These are phyloP conservation scores for Zosterops borbonicus DNA, from an alignment of 2,113 vertebrate species.

Conservation along the genomic window DNA sequence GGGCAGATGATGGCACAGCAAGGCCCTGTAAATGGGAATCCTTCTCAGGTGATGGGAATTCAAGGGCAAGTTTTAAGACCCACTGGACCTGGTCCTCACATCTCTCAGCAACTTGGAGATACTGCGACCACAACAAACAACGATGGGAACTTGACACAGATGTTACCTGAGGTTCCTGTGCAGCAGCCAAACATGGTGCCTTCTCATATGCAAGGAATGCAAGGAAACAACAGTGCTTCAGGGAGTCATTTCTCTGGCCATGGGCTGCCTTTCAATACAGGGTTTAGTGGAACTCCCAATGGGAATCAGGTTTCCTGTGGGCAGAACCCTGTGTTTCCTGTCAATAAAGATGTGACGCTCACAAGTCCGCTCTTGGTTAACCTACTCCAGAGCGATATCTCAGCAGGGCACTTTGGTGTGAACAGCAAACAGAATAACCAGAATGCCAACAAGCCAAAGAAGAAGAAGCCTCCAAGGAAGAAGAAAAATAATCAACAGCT, in stretches of 20 bases:
- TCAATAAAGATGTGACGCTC: constrained; percentile 96
- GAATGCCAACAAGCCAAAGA: constrained; percentile 91
- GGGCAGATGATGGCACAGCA: constrained; percentile 87
- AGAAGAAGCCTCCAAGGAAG: constrained; percentile 96
- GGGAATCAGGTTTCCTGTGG: constrained; percentile 90
- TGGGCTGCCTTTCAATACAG: constrained; percentile 84
- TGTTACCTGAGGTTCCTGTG: constrained; percentile 91
- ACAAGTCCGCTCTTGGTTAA: constrained; percentile 97
- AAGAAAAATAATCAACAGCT: constrained; percentile 91
- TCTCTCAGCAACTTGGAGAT: constrained; percentile 86
- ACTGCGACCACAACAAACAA: constrained; percentile 70
- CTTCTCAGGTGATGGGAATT: constrained; percentile 89
- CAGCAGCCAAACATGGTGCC: constrained; percentile 91
- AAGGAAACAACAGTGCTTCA: constrained; percentile 76
- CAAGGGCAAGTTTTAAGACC: constrained; percentile 90
- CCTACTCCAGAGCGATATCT: constrained; percentile 96
- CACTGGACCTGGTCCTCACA: constrained; percentile 81
- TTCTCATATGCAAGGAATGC: constrained; percentile 93
- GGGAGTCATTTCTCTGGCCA: constrained; percentile 89
- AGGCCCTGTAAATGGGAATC: constrained; percentile 86
- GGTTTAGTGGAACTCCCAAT: constrained; percentile 76
- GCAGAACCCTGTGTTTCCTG: constrained; percentile 87
- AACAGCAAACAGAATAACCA: constrained; percentile 90
- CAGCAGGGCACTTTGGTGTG: constrained; percentile 94
- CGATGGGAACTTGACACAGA: constrained; percentile 84